Evolutionary conservation across 2,797 vertebrate species (phyloP).

Genomic region (Rallus crepitans): DNA sequence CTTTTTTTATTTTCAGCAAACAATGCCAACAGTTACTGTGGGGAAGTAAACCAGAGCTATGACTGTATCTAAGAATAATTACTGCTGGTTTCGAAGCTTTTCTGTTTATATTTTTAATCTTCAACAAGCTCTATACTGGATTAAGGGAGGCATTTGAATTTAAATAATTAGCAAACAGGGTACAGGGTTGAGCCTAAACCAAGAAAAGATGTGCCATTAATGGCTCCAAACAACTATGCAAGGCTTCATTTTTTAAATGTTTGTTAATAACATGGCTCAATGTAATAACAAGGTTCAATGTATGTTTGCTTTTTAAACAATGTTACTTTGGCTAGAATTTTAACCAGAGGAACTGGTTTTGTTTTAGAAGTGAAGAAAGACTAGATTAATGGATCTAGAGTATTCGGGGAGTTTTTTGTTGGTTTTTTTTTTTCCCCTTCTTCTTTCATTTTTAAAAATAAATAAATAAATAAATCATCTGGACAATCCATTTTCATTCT

Average conservation of each 20-base stretch:
- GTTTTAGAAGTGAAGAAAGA: constrained; percentile 11
- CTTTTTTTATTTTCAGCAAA: background rate
- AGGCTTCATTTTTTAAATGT: background rate
- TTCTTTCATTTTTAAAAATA: too few species aligned
- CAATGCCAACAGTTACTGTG: background rate
- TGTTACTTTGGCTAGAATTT: background rate
- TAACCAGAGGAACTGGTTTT: background rate
- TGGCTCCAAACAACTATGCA: background rate
- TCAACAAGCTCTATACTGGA: background rate
- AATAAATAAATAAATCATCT: background rate
- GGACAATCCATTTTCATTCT: constrained; percentile 45
- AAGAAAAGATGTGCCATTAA: background rate
- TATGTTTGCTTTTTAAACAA: background rate
- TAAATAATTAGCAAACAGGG: background rate
- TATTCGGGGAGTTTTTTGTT: background rate
- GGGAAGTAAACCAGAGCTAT: background rate
- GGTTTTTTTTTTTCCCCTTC: too few species aligned
- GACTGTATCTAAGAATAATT: background rate
- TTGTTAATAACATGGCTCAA: background rate
- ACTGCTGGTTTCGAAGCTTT: background rate
- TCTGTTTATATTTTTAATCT: background rate
- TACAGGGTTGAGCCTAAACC: background rate
- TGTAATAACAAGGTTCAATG: too few species aligned
- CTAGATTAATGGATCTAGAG: background rate
- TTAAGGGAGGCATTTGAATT: background rate